phyloP scores from a whole-genome alignment of 2,113 vertebrate genomes.

The Mus pahari region DNA sequence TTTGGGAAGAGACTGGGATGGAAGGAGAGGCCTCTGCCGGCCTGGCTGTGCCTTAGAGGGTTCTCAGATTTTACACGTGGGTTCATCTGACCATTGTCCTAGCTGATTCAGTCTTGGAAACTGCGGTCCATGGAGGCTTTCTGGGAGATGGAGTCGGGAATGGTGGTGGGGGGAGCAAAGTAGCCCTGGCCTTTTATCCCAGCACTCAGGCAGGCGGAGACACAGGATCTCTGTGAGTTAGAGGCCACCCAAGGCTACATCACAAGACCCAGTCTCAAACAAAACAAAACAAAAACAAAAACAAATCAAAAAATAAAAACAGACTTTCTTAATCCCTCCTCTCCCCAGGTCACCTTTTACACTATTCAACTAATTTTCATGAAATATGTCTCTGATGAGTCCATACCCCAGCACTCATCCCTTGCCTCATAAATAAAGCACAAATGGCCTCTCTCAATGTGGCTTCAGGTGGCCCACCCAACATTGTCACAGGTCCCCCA shows the following conservation, averaged over 20 bases:
- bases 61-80: not conserved
- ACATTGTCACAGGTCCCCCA: not conserved
- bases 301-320: not conserved
- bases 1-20: not conserved
- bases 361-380: not conserved
- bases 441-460: not conserved
- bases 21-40: not conserved
- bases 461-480: not conserved
- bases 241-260: not conserved
- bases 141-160: not conserved
- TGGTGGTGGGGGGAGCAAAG: too few relatives aligned
- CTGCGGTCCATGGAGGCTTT: not conserved
- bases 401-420: not conserved
- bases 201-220: not conserved
- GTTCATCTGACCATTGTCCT: not conserved
- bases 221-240: not conserved
- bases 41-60: too few relatives aligned
- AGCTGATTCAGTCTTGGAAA: not conserved
- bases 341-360: not conserved
- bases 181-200: not conserved
- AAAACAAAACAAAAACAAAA: not conserved
- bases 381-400: not conserved
- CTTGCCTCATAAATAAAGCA: not conserved
- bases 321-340: not conserved
- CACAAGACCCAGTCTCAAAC: not conserved